Conservation (phyloP, 2,797 vertebrate genomes). For the Dicrostonyx torquatus region DNA sequence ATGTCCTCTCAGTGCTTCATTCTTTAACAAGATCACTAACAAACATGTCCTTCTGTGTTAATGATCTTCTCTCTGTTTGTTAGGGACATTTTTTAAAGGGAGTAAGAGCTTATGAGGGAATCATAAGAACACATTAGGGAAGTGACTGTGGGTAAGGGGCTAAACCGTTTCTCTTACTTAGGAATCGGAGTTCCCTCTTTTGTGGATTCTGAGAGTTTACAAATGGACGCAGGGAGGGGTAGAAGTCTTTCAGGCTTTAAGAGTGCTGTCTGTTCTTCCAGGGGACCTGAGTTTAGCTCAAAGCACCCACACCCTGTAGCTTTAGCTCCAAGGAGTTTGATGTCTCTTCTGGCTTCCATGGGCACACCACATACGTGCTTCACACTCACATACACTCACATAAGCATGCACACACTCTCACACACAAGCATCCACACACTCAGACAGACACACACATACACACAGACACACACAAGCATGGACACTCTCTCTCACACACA, state of each 20-base stretch:
- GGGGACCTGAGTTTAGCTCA: neutral
- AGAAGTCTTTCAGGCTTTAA: neutral
- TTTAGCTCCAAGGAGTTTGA: neutral
- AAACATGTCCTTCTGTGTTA: neutral
- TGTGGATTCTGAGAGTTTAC: neutral
- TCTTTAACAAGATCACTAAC: neutral
- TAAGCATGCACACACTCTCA: too few species aligned
- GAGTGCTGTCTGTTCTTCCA: neutral
- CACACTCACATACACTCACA: neutral
- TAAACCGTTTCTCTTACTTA: neutral
- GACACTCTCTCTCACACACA: neutral
- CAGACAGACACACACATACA: neutral
- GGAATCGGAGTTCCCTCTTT: neutral
- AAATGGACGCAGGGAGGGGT: neutral
- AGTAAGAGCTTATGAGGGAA: neutral
- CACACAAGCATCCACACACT: neutral
- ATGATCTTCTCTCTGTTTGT: neutral
- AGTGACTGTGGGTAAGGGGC: neutral
- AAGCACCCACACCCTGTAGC: neutral
- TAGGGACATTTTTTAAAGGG: conserved; percentile 14
- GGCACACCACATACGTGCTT: neutral
- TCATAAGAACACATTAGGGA: neutral
- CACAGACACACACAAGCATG: neutral
- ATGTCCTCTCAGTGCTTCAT: neutral
- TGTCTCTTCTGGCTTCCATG: neutral